Evolutionary conservation across 2,888 invertebrate species (phyloP).

Genomic region (Saturnia japonica): DNA sequence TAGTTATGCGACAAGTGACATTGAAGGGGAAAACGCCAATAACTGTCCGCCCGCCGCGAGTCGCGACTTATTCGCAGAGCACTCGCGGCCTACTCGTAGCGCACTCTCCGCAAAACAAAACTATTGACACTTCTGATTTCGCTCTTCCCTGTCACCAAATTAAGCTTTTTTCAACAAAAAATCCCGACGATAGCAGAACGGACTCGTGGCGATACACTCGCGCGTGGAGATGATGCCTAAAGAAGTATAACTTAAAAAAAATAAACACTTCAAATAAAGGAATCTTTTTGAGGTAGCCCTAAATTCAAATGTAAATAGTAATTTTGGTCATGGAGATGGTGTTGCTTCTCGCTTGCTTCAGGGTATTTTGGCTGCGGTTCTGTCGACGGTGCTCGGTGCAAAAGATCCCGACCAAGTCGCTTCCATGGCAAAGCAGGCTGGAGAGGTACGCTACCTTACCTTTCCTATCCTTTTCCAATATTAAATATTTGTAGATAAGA

Average conservation of each 20-base stretch:
- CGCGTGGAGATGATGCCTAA: too few relatives aligned
- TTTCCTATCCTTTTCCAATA: slow-evolving; percentile 47
- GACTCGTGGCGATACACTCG: too few relatives aligned
- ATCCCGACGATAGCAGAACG: too few relatives aligned
- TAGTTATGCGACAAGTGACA: too few relatives aligned
- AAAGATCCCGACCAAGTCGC: slow-evolving; percentile 96
- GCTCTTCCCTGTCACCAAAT: too few relatives aligned
- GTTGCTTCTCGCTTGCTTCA: slow-evolving; percentile 85
- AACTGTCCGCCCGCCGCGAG: too few relatives aligned
- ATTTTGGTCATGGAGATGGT: slow-evolving; percentile 79
- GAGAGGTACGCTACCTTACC: slow-evolving; percentile 91
- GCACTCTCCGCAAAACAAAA: too few relatives aligned
- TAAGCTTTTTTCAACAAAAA: too few relatives aligned
- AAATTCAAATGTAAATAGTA: slow-evolving; percentile 72
- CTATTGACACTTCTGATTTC: too few relatives aligned
- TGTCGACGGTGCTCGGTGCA: slow-evolving; percentile 94
- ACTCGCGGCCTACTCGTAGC: too few relatives aligned
- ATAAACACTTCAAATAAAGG: slow-evolving; percentile 12
- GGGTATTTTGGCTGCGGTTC: slow-evolving; percentile 95
- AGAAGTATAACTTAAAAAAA: slow-evolving; percentile 45
- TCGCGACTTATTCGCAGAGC: too few relatives aligned
- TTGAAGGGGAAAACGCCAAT: too few relatives aligned
- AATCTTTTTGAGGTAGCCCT: slow-evolving; percentile 62
- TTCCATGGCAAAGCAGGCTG: slow-evolving; percentile 96
- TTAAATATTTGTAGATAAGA: neutral